These are phyloP conservation scores for Brachypalpus laphriformis DNA, from an alignment of 2,888 invertebrate species.

Conservation along the genomic window DNA sequence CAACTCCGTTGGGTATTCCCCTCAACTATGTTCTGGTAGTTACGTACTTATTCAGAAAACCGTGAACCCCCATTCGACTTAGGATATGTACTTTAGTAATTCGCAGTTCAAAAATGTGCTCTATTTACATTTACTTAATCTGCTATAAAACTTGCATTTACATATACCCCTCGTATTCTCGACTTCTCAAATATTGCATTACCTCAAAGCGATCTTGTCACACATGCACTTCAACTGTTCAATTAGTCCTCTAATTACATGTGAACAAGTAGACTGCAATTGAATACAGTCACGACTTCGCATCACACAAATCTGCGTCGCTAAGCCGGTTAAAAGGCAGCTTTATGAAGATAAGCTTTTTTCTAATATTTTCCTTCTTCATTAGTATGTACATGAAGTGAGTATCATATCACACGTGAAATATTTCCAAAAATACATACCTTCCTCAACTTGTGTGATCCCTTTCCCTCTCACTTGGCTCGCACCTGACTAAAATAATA, in stretches of 20 bases:
- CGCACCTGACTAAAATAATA: conserved; percentile 32
- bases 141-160: no score
- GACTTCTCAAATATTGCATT: no score
- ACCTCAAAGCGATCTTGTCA: background rate
- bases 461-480: conserved; percentile 2
- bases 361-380: background rate
- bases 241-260: background rate
- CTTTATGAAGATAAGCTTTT: background rate
- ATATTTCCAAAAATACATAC: conserved; percentile 29
- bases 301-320: background rate
- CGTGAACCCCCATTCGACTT: no score
- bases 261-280: background rate
- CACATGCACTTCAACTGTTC: background rate
- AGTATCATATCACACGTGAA: conserved; percentile 26
- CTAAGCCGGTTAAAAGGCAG: background rate
- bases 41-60: no score
- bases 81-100: no score
- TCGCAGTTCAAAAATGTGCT: no score
- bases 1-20: no score
- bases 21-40: no score
- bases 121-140: no score
- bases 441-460: conserved; percentile 49
- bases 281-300: background rate
- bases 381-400: conserved; percentile 17
- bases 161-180: no score